Percentiles rank a stretch among this genome's conserved stretches.
These are phyloP conservation scores for Drosophila lowei DNA, from an alignment of 1,140 invertebrate genomes.

Conservation along the genomic window DNA sequence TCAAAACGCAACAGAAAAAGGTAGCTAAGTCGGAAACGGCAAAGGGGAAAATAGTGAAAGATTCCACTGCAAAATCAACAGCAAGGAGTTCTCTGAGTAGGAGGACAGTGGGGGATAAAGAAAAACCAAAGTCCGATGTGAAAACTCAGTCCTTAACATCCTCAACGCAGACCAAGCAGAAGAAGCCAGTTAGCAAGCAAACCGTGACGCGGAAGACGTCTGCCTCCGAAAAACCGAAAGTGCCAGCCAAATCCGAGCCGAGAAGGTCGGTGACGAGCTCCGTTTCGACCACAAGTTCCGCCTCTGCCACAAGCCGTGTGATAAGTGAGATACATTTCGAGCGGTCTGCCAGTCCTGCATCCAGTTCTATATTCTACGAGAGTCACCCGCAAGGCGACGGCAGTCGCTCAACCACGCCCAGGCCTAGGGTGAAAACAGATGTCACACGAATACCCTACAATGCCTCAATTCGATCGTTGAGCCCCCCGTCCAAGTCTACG, in stretches of 20 bases:
- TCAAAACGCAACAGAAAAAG: conserved; percentile 20
- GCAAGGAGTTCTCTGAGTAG: conserved; percentile 7
- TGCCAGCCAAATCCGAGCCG: conserved; percentile 49
- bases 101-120: conserved; percentile 14
- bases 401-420: conserved; percentile 70
- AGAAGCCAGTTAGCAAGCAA: conserved; percentile 11
- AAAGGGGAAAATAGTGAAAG: conserved; percentile 5
- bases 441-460: conserved; percentile 72
- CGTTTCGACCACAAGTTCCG: conserved; percentile 60
- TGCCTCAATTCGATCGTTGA: conserved; percentile 55
- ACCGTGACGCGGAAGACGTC: conserved; percentile 12
- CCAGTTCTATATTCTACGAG: conserved; percentile 76
- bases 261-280: conserved; percentile 68
- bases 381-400: conserved; percentile 66
- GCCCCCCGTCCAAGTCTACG: conserved; percentile 50
- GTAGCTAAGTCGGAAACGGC: conserved; percentile 12
- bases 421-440: conserved; percentile 73
- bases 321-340: conserved; percentile 74
- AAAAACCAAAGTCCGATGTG: conserved; percentile 23
- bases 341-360: conserved; percentile 66
- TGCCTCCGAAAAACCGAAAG: conserved; percentile 25
- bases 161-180: conserved; percentile 21
- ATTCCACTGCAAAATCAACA: not conserved
- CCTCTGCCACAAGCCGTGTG: conserved; percentile 61
- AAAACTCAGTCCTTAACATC: not conserved